Evolutionary conservation across 2,888 invertebrate genomes (phyloP), one percentile per base, ranked within the genome.

Genomic region (Fissipunctia ypsillon): DNA sequence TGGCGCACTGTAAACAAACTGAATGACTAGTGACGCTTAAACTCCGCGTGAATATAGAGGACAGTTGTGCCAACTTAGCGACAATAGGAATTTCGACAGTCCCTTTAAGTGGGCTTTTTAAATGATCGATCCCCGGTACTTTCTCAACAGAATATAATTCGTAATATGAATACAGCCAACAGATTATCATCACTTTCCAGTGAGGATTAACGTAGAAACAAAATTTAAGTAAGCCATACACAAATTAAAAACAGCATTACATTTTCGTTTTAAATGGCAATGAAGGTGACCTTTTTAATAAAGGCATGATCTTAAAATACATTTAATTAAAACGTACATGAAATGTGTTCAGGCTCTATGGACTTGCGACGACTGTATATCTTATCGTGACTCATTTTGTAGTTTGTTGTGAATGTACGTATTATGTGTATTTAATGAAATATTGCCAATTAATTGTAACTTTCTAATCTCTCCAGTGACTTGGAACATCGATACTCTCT

Each of bases 401-500:
- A 96, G 96, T 94, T 95, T 95, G 95, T 93, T 95, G 94, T 96
- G 94, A 95, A 93, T 96, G 94, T 96, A 94, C 95, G 95, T 96
- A 94, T 88, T 94, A 93, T 96, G 94, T 96, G 94, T 96, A 94
- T 94, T 92, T 93, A 93, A 90, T 93, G 91, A 93, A 93, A 94
- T 91, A 93, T 91, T 92, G 92, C 93, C 91, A 93, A 92, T 90
- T 90, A 89, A 90, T 90, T 91, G 92, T 93, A 91, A 91, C 91
- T 92, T 91, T 94, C 89, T 92, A 90, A 91, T 93, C 90, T 94
- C 93, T 93, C 91, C 93, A 93, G 91, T 91, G 90, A 93, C 92
- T 94, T 94, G 95, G 94, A 95, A 95, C 92, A 94, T 94, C 94
- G 94, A 95, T 90, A 90, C 89, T 86, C 90, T 90, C 84, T 90